A percentile compares a stretch with the other conserved stretches of the same genome.
These are phyloP conservation scores for Drosophila persimilis DNA, from an alignment of 1,140 invertebrate species.

Conservation along the genomic window DNA sequence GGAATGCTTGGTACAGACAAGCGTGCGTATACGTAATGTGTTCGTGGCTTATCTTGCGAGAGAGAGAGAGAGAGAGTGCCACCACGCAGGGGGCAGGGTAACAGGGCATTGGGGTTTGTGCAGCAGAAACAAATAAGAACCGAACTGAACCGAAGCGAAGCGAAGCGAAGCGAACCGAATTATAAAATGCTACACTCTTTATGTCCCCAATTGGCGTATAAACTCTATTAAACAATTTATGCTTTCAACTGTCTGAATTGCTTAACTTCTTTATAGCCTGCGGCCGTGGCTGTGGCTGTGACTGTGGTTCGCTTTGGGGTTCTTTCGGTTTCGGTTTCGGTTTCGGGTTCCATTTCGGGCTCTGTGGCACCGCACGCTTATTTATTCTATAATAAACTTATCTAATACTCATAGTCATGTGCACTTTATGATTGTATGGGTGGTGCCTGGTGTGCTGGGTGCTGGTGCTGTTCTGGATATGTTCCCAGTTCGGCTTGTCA, in stretches of 20 bases:
- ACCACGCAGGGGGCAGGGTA: too few species aligned
- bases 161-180: constrained; percentile 16
- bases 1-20: too few species aligned
- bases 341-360: neutral
- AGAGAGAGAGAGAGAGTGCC: neutral
- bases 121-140: neutral
- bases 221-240: constrained; percentile 77
- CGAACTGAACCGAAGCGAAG: neutral
- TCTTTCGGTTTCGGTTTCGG: neutral
- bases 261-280: constrained; percentile 68
- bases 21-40: neutral
- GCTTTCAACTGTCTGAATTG: constrained; percentile 68
- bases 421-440: constrained; percentile 21
- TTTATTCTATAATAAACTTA: constrained; percentile 74
- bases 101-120: constrained; percentile 3
- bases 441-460: constrained; percentile 17
- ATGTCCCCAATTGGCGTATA: constrained; percentile 50
- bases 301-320: constrained; percentile 10
- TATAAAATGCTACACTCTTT: constrained; percentile 42
- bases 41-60: constrained; percentile 13
- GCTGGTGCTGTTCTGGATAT: constrained; percentile 3
- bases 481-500: constrained; percentile 26
- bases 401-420: constrained; percentile 64
- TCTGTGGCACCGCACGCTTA: constrained; percentile 48
- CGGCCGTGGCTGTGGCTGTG: too few species aligned